Percentiles rank a stretch among this genome's conserved stretches.
These are phyloP conservation scores for Griposia aprilina DNA, from an alignment of 2,888 invertebrate genomes.

Conservation along the genomic window DNA sequence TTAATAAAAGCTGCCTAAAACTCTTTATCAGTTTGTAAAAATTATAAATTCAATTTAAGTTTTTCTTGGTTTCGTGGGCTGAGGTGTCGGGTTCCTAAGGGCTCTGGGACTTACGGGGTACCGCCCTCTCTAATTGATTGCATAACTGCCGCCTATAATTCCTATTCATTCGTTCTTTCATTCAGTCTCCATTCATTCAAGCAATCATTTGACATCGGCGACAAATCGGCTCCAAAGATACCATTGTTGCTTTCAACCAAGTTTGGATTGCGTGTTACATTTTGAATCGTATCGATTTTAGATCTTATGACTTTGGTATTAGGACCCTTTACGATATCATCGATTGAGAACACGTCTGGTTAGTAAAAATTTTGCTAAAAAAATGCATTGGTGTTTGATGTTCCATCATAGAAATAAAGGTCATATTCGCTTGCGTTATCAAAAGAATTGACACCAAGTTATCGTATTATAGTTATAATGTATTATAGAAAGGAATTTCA, in stretches of 20 bases:
- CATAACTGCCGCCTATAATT: constrained; percentile 83
- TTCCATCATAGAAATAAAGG: constrained; percentile 20
- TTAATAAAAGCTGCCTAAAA: constrained; percentile 47
- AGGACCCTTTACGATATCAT: constrained; percentile 9
- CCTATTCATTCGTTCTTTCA: constrained; percentile 76
- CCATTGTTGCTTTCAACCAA: constrained; percentile 66
- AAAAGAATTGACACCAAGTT: constrained; percentile 77
- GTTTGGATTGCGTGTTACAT: constrained; percentile 30
- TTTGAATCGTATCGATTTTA: constrained; percentile 38
- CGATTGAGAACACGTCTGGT: constrained; percentile 1
- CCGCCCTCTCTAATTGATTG: constrained; percentile 88
- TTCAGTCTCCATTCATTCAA: constrained; percentile 73
- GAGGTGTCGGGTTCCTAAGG: constrained; percentile 73
- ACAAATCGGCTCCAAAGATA: constrained; percentile 83
- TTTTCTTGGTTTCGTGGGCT: constrained; percentile 70
- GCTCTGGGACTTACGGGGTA: constrained; percentile 62
- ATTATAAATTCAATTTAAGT: constrained; percentile 55
- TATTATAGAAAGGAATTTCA: constrained; percentile 83
- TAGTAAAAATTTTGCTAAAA: constrained; percentile 8
- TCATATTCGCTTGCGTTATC: constrained; percentile 63
- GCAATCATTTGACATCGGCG: constrained; percentile 85
- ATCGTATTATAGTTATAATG: constrained; percentile 83
- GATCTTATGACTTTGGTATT: constrained; percentile 39
- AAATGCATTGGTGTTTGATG: constrained; percentile 1
- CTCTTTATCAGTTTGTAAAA: constrained; percentile 51